Evolutionary conservation across 37 sponge, comb jelly and placozoan genomes (phyloP).

Genomic region (Bolinopsis microptera): DNA sequence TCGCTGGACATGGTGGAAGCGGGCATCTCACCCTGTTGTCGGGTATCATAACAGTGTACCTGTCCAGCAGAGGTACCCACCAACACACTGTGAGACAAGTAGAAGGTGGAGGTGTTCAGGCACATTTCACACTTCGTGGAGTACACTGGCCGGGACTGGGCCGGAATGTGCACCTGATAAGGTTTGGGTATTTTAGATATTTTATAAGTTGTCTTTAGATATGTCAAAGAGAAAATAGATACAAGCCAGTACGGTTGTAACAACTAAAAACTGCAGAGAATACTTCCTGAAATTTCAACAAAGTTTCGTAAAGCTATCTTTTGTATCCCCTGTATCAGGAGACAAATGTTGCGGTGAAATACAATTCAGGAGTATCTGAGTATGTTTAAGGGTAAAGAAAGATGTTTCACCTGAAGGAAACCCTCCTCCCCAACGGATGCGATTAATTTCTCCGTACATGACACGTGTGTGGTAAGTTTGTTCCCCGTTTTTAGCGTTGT

Average conservation of each 20-base stretch:
- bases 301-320: too few species aligned
- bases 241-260: too few species aligned
- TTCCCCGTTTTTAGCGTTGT: neutral
- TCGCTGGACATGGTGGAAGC: constrained; percentile 56
- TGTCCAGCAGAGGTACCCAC: constrained; percentile 47
- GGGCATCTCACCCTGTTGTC: neutral
- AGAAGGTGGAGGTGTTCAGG: constrained; percentile 34
- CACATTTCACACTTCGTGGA: constrained; percentile 17
- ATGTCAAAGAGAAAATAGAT: too few species aligned
- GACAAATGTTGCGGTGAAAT: too few species aligned
- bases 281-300: too few species aligned
- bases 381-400: too few species aligned
- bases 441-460: constrained; percentile 12
- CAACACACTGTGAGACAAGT: constrained; percentile 39
- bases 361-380: too few species aligned
- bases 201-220: too few species aligned
- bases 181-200: neutral
- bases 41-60: constrained; percentile 32
- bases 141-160: neutral
- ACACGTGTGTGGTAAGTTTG: neutral
- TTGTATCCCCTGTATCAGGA: too few species aligned
- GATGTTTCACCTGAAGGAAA: constrained; percentile 36
- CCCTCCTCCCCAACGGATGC: constrained; percentile 64
- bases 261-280: too few species aligned
- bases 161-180: neutral